A percentile compares a stretch with the other conserved stretches of the same genome.
phyloP scores from a whole-genome alignment of 2,113 vertebrate species.

The Solenodon paradoxus region DNA sequence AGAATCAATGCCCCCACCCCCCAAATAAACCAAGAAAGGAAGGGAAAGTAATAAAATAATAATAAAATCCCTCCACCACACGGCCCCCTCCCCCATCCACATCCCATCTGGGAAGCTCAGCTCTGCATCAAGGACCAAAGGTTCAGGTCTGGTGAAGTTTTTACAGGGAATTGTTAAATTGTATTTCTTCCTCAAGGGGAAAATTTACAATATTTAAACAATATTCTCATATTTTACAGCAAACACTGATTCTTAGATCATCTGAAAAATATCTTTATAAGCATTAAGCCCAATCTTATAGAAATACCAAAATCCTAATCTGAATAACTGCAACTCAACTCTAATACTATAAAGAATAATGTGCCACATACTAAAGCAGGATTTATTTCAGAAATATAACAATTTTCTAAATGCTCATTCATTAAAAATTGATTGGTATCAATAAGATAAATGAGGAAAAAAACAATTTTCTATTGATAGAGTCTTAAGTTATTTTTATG shows the following conservation, averaged over 20 bases:
- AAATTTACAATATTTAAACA: neutral
- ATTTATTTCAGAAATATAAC: neutral
- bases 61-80: no score
- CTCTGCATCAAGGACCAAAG: no score
- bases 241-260: neutral
- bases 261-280: constrained; percentile 34
- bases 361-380: neutral
- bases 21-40: no score
- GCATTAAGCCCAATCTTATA: neutral
- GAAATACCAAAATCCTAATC: constrained; percentile 10
- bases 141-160: no score
- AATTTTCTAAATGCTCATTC: constrained; percentile 20
- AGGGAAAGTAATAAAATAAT: no score
- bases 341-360: neutral
- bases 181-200: neutral
- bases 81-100: no score
- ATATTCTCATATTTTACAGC: neutral
- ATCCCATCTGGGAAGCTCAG: no score
- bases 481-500: constrained; percentile 10
- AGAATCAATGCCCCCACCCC: no score
- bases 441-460: constrained; percentile 7
- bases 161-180: neutral
- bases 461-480: neutral
- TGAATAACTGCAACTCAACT: neutral
- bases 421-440: neutral